Percentiles rank a stretch among this genome's conserved stretches.
Evolutionary conservation across 2,797 vertebrate genomes (phyloP).

Genomic region (Crocidura indochinensis): DNA sequence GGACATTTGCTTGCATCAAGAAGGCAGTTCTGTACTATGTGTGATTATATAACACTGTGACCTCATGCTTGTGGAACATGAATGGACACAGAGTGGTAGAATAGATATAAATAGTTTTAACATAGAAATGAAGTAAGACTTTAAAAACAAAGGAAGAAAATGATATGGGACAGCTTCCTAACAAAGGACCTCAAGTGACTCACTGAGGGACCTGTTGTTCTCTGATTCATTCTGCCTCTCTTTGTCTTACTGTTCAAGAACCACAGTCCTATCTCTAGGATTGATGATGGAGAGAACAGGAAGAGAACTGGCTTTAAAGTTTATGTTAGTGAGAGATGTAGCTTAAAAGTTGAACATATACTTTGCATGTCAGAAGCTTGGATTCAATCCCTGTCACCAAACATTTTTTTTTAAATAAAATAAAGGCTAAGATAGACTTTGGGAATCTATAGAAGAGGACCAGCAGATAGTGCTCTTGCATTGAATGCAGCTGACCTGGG

Average conservation of each 20-base stretch:
- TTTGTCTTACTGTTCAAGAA: neutral
- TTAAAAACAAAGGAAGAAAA: constrained; percentile 43
- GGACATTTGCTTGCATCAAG: neutral
- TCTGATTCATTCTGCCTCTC: neutral
- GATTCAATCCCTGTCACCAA: too few species aligned
- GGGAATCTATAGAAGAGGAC: neutral
- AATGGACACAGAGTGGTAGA: neutral
- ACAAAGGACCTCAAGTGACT: constrained; percentile 11
- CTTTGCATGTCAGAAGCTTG: too few species aligned
- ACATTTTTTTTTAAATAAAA: too few species aligned
- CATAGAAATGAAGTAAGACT: neutral
- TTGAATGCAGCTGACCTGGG: too few species aligned
- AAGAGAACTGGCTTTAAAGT: too few species aligned
- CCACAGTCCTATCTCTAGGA: too few species aligned
- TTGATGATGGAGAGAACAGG: neutral
- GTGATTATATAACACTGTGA: neutral
- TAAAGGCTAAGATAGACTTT: neutral
- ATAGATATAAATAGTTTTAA: neutral
- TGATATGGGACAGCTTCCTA: neutral
- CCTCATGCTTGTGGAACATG: neutral
- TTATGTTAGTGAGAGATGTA: too few species aligned
- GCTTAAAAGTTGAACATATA: too few species aligned
- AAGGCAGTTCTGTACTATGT: neutral
- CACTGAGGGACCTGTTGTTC: too few species aligned
- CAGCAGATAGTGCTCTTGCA: too few species aligned